Evolutionary conservation across 37 sponge, comb jelly and placozoan species (phyloP).

Genomic region (Hexactinellida sp.): DNA sequence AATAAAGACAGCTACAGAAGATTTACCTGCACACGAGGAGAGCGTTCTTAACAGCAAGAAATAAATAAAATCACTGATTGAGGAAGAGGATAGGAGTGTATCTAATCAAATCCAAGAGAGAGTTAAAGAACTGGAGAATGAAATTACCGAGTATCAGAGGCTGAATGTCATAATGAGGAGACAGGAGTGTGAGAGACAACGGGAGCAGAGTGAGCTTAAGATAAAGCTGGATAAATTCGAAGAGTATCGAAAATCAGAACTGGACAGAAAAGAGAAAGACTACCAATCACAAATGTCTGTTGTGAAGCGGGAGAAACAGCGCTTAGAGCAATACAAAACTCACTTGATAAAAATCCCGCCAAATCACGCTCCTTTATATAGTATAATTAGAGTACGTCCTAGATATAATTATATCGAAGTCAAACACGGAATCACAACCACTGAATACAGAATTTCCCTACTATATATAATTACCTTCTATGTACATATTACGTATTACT

Average conservation of each 20-base stretch:
- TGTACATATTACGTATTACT: too few species aligned
- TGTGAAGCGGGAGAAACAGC: neutral
- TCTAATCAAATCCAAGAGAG: neutral
- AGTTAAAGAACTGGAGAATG: neutral
- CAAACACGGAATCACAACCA: too few species aligned
- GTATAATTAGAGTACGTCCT: too few species aligned
- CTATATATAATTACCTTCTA: too few species aligned
- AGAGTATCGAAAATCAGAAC: neutral
- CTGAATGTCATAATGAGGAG: neutral
- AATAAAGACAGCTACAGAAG: neutral
- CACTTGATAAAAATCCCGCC: too few species aligned
- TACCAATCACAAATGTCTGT: neutral
- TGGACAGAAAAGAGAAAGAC: neutral
- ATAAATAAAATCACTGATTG: neutral
- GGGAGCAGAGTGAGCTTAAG: neutral
- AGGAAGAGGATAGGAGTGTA: neutral
- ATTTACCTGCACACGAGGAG: too few species aligned
- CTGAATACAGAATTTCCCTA: too few species aligned
- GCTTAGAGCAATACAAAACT: slow-evolving; percentile 13
- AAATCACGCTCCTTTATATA: too few species aligned
- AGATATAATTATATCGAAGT: too few species aligned
- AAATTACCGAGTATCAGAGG: neutral
- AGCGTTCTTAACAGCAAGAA: too few species aligned
- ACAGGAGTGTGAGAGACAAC: neutral
- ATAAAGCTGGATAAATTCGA: neutral